These are phyloP conservation scores for Cairina moschata DNA, from an alignment of 2,113 vertebrate species.

Conservation along the genomic window DNA sequence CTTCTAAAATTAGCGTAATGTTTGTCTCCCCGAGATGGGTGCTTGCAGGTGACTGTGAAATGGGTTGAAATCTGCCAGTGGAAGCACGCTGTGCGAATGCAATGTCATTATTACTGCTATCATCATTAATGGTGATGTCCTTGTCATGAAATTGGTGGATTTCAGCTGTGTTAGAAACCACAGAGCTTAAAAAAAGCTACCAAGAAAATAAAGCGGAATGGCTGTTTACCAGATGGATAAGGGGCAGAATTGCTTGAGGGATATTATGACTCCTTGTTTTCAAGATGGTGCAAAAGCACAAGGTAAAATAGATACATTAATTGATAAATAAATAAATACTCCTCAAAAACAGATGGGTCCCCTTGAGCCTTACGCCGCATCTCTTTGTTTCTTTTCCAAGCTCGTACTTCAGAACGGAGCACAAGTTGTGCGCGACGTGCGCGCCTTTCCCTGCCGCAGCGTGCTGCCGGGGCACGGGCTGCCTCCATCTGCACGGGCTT, in stretches of 20 bases:
- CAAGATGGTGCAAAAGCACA: constrained; percentile 41
- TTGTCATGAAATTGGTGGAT: constrained; percentile 10
- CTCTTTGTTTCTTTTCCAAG: constrained; percentile 59
- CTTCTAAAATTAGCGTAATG: background rate
- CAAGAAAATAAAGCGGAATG: constrained; percentile 48
- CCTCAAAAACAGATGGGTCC: constrained; percentile 60
- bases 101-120: constrained; percentile 15
- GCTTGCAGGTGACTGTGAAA: constrained; percentile 25
- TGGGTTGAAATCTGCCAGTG: background rate
- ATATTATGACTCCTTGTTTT: constrained; percentile 30
- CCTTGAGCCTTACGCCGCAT: constrained; percentile 50
- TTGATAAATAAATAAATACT: constrained; percentile 74
- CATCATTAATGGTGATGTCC: constrained; percentile 53
- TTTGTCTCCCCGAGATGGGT: background rate
- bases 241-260: constrained; percentile 52
- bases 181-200: background rate
- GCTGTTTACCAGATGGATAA: constrained; percentile 66
- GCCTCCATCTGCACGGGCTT: background rate
- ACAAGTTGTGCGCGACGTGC: background rate
- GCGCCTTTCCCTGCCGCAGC: background rate
- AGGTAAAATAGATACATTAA: constrained; percentile 65
- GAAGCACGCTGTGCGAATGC: background rate
- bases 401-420: background rate
- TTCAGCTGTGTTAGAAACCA: constrained; percentile 15
- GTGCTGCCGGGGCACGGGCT: rapidly evolving